These are phyloP conservation scores for Atrina japonica DNA, from an alignment of 2,888 invertebrate genomes.

Conservation along the genomic window DNA sequence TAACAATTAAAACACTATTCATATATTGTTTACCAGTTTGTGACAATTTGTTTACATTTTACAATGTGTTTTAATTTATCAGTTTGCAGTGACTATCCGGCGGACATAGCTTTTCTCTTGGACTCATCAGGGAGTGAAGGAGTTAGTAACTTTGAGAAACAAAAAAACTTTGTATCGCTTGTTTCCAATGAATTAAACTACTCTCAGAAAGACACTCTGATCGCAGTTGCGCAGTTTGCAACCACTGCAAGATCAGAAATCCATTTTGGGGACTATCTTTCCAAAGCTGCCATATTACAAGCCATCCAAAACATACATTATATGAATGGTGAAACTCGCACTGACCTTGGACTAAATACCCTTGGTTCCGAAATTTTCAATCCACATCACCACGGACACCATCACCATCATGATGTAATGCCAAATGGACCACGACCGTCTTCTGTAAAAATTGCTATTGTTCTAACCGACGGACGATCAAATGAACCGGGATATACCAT, in stretches of 20 bases:
- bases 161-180: slow-evolving; percentile 59
- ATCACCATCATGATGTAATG: background rate
- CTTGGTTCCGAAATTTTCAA: background rate
- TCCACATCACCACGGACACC: slow-evolving; percentile 1
- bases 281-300: slow-evolving; percentile 5
- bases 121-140: slow-evolving; percentile 31
- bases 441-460: slow-evolving; percentile 23
- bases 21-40: too few species aligned
- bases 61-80: too few species aligned
- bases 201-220: slow-evolving; percentile 47
- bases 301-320: slow-evolving; percentile 22
- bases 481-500: background rate
- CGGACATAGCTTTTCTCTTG: slow-evolving; percentile 25
- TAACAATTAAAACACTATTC: too few species aligned
- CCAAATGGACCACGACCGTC: background rate
- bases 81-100: slow-evolving; percentile 31
- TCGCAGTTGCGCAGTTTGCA: slow-evolving; percentile 55
- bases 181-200: slow-evolving; percentile 59
- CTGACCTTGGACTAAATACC: slow-evolving; percentile 12
- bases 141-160: slow-evolving; percentile 54
- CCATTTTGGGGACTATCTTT: slow-evolving; percentile 7
- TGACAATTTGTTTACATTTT: too few species aligned
- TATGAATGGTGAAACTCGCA: slow-evolving; percentile 29
- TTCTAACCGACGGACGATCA: slow-evolving; percentile 34
- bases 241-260: slow-evolving; percentile 27